Base-by-base conservation (phyloP, 2,888 invertebrate genomes). In the Bimastos eiseni region DNA sequence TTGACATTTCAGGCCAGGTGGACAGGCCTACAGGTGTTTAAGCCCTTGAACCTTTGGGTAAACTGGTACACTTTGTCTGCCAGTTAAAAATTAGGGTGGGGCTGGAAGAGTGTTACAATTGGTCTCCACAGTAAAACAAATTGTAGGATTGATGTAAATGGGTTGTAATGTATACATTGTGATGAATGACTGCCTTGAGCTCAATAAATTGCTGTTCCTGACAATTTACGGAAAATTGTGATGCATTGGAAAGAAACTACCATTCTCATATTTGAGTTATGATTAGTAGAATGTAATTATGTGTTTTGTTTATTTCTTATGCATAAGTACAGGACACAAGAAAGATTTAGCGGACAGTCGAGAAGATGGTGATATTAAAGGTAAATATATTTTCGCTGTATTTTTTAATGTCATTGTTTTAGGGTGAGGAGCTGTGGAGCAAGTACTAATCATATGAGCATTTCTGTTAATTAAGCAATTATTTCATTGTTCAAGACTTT, bases 331-430 rank as follows among this genome's bases (percentile, higher is more conserved):
- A 70, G 70, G 70, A 70, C 30, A 8, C n/a, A n/a, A n/a, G 30
- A 70, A n/a, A 70, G 70, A 70, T 70, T n/a, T 70, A n/a, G n/a
- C n/a, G 30, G 70, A n/a, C 24, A 49, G n/a, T 5, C 17, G n/a
- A n/a, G 70, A 70, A 70, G 70, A 70, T 70, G 70, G 70, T 70
- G 70, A 70, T 70, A 70, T 70, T 70, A 70, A 70, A 70, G 70
- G 70, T 70, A 70, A 70, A n/a, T 24, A 8, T 17, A n/a, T 49
- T 49, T 49, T 49, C 6, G 21, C 24, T 49, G 49, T 70, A 70
- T 70, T 70, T n/a, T 30, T 1, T 70, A 17, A 70, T 17, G 13
- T n/a, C 13, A 70, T 70, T 11, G n/a, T n/a, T 70, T 70, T 1
- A 70, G 70, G 70, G 11, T n/a, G 70, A 70, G n/a, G n/a, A 70